Percentiles rank a stretch among this genome's conserved stretches.
Evolutionary conservation across 2,113 vertebrate genomes (phyloP).

Genomic region (Menidia beryllina): DNA sequence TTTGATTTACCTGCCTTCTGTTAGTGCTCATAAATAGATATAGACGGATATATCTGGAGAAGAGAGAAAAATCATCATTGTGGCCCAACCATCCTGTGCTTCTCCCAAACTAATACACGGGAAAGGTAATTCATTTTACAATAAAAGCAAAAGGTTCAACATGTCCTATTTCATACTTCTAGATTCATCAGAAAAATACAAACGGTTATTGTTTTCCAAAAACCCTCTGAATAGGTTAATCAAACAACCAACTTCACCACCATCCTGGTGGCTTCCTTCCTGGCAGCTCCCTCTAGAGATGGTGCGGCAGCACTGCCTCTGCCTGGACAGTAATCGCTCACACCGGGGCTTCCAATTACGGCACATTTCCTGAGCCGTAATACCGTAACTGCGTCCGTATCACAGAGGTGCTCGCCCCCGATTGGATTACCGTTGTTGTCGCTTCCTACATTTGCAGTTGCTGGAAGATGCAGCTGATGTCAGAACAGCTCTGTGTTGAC

Average conservation of each 20-base stretch:
- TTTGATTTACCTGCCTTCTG: background rate
- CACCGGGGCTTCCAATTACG: conserved; percentile 7
- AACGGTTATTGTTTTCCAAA: too few species aligned
- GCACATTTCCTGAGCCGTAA: conserved; percentile 27
- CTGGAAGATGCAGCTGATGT: conserved; percentile 44
- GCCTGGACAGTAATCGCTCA: conserved; percentile 2
- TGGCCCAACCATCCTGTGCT: too few species aligned
- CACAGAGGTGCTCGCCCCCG: background rate
- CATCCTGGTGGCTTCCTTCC: conserved; percentile 7
- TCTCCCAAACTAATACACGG: too few species aligned
- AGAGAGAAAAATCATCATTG: too few species aligned
- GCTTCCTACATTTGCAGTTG: conserved; percentile 33
- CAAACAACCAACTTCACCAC: too few species aligned
- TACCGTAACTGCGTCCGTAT: conserved; percentile 2
- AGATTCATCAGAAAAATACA: too few species aligned
- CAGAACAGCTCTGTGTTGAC: conserved; percentile 27
- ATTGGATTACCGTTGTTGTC: conserved; percentile 24
- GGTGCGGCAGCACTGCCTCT: conserved; percentile 31
- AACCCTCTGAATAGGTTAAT: too few species aligned
- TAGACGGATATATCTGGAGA: too few species aligned
- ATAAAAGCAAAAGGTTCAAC: too few species aligned
- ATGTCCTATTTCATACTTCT: too few species aligned
- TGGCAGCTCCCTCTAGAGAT: conserved; percentile 66
- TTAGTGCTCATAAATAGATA: too few species aligned
- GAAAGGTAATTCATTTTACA: too few species aligned